phyloP scores from a whole-genome alignment of 2,113 vertebrate genomes.

The Phyllopteryx taeniolatus region DNA sequence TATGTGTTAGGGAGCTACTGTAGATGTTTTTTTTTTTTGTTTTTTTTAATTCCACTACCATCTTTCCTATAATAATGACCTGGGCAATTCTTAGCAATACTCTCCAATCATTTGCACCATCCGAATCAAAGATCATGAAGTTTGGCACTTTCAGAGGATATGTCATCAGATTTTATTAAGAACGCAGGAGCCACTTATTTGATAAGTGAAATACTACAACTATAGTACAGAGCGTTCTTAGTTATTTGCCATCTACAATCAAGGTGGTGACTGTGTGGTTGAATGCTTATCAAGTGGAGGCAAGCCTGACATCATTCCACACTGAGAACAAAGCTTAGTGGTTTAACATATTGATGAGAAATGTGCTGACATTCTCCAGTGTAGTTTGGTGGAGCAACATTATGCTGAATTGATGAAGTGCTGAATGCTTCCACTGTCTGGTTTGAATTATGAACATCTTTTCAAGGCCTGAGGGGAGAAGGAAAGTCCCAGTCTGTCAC shows the following conservation, averaged over 20 bases:
- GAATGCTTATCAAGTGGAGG: not conserved
- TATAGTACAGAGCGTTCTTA: not conserved
- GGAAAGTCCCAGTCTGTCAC: slow-evolving; percentile 38
- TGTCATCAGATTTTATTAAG: not conserved
- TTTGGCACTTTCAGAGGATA: too few relatives aligned
- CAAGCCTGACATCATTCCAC: slow-evolving; percentile 25
- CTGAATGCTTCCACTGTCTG: slow-evolving; percentile 47
- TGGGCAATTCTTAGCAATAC: not conserved
- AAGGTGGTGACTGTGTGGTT: not conserved
- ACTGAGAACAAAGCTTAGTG: slow-evolving; percentile 26
- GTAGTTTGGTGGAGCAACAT: slow-evolving; percentile 50
- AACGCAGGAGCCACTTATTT: too few relatives aligned
- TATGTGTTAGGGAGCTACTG: not conserved
- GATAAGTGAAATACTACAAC: not conserved
- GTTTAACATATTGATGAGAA: slow-evolving; percentile 47
- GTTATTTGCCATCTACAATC: not conserved
- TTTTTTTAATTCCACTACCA: not conserved
- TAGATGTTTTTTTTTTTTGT: not conserved
- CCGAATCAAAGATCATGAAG: not conserved
- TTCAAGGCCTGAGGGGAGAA: slow-evolving; percentile 38
- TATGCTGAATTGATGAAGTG: slow-evolving; percentile 62
- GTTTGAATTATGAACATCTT: slow-evolving; percentile 59
- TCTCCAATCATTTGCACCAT: not conserved
- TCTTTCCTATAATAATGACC: not conserved
- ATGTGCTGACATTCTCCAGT: slow-evolving; percentile 46